A percentile compares a stretch with the other conserved stretches of the same genome.
phyloP scores from a whole-genome alignment of 2,797 vertebrate species.

The Pseudochromis fuscus region DNA sequence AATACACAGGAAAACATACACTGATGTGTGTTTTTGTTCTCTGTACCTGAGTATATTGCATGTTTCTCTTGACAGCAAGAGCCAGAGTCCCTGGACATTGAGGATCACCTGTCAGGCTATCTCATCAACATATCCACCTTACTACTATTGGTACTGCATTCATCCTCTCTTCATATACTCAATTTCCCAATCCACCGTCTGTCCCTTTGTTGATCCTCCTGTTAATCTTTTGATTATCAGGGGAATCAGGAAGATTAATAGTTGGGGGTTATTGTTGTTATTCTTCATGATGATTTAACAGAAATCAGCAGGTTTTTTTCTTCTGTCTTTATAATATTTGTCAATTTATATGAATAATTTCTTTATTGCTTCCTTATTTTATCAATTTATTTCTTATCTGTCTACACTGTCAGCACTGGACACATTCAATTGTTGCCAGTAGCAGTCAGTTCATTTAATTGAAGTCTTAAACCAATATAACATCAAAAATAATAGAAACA shows the following conservation, averaged over 20 bases:
- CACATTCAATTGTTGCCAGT: neutral
- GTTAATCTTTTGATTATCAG: conserved; percentile 16
- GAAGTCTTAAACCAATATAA: neutral
- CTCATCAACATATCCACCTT: conserved; percentile 92
- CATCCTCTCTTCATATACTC: conserved; percentile 2
- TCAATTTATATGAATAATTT: neutral
- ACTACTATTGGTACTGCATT: conserved; percentile 91
- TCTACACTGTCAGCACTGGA: neutral
- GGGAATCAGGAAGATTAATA: conserved; percentile 4
- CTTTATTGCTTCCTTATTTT: neutral
- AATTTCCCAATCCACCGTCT: neutral
- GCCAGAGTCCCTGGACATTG: conserved; percentile 92
- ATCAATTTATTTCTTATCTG: neutral
- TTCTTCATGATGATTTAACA: conserved; percentile 10
- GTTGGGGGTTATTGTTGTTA: conserved; percentile 2
- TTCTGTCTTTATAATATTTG: neutral
- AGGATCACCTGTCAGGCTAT: conserved; percentile 92
- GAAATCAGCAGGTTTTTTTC: neutral
- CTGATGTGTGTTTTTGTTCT: conserved; percentile 8
- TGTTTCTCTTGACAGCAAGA: conserved; percentile 66
- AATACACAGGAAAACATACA: neutral
- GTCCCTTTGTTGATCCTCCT: conserved; percentile 5
- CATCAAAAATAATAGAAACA: neutral
- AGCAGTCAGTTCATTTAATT: neutral
- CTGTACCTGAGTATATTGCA: conserved; percentile 7